phyloP scores from a whole-genome alignment of 2,888 invertebrate genomes.

The Ophion slaviceki region DNA sequence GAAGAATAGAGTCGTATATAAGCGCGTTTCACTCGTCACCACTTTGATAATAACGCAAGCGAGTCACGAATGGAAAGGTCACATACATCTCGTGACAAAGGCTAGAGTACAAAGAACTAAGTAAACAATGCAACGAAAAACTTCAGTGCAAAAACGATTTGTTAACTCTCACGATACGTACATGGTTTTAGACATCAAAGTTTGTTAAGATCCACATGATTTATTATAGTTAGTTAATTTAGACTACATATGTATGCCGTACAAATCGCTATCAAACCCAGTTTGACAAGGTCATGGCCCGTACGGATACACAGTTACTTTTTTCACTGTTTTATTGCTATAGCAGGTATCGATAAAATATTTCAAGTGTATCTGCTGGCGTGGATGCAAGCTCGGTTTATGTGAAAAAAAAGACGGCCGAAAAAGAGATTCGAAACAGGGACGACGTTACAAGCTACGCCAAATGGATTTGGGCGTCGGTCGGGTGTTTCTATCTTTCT shows the following conservation, averaged over 20 bases:
- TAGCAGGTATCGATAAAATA: slow-evolving; percentile 59
- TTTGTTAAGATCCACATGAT: background rate
- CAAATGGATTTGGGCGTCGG: slow-evolving; percentile 19
- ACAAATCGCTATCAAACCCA: background rate
- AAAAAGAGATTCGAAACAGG: slow-evolving; percentile 7
- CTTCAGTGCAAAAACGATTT: slow-evolving; percentile 9
- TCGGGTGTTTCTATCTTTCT: slow-evolving; percentile 19
- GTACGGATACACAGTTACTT: background rate
- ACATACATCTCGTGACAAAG: slow-evolving; percentile 1
- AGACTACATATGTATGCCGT: background rate
- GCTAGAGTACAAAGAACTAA: background rate
- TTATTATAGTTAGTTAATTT: background rate
- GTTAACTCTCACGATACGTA: slow-evolving; percentile 5
- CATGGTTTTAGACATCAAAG: slow-evolving; percentile 3
- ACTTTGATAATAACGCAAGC: background rate
- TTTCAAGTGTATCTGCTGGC: slow-evolving; percentile 21
- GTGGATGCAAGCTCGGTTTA: slow-evolving; percentile 18
- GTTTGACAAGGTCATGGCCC: background rate
- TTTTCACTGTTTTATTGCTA: slow-evolving; percentile 1
- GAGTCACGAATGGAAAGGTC: background rate
- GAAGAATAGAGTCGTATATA: background rate
- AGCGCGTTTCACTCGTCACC: background rate
- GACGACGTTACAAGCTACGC: slow-evolving; percentile 11
- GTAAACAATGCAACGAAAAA: background rate
- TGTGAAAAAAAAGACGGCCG: background rate